These are phyloP conservation scores for Monodelphis domestica DNA, from an alignment of 2,797 vertebrate species.

Conservation along the genomic window DNA sequence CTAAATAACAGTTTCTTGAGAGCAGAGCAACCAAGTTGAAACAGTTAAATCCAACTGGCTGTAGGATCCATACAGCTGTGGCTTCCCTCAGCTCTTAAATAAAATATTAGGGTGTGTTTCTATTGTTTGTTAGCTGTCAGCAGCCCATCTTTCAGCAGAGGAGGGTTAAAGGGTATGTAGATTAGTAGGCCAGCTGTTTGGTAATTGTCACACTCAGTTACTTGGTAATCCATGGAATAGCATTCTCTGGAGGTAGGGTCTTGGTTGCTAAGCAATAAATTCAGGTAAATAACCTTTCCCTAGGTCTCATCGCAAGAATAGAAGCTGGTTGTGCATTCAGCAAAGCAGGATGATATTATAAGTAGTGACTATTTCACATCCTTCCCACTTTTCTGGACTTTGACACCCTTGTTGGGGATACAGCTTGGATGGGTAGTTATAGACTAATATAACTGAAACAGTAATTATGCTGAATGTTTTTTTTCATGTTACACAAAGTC, in stretches of 20 bases:
- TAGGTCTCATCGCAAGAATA: conserved; percentile 71
- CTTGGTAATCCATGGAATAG: conserved; percentile 80
- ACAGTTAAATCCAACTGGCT: conserved; percentile 72
- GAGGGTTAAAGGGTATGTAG: conserved; percentile 82
- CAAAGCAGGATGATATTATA: not conserved
- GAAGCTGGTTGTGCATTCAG: not conserved
- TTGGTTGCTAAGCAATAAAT: conserved; percentile 85
- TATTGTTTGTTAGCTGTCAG: conserved; percentile 82
- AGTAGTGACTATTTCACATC: not conserved
- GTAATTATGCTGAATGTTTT: not conserved
- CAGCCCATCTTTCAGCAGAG: conserved; percentile 78
- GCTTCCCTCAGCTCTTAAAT: conserved; percentile 82
- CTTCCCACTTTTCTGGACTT: not conserved
- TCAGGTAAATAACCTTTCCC: conserved; percentile 82
- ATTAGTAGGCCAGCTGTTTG: conserved; percentile 83
- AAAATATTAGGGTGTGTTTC: conserved; percentile 83
- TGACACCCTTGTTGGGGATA: not conserved
- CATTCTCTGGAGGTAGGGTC: conserved; percentile 78
- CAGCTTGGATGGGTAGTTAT: not conserved
- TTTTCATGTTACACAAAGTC: not conserved
- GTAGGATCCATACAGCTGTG: conserved; percentile 78
- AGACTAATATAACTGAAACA: not conserved
- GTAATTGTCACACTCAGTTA: conserved; percentile 83
- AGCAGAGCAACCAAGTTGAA: conserved; percentile 58
- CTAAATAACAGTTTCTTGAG: conserved; percentile 28